Evolutionary conservation across 1,140 invertebrate genomes (phyloP).

Genomic region (Diplogasteroides magnus): DNA sequence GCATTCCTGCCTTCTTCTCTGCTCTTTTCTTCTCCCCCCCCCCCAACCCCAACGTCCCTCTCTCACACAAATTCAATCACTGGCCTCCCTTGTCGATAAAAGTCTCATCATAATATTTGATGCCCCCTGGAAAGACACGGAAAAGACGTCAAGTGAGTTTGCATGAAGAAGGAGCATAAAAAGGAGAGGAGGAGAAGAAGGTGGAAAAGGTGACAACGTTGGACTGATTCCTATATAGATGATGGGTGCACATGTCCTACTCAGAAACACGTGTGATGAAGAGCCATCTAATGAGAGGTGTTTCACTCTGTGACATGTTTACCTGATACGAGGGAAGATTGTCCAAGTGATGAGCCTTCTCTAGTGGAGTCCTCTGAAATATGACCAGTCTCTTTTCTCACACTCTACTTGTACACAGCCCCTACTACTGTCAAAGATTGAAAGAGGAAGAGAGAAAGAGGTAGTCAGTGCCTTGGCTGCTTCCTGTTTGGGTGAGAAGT

Average conservation of each 20-base stretch:
- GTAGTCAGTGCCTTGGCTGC: neutral
- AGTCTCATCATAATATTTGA: neutral
- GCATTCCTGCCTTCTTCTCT: conserved; percentile 7
- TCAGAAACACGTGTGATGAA: neutral
- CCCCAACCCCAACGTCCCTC: conserved; percentile 5
- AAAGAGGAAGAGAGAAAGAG: neutral
- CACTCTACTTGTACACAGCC: neutral
- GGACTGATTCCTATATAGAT: too few species aligned
- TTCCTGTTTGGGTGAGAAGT: neutral
- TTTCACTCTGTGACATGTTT: conserved; percentile 4
- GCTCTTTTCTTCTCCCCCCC: neutral
- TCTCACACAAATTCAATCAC: conserved; percentile 11
- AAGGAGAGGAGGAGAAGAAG: too few species aligned
- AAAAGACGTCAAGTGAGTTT: too few species aligned
- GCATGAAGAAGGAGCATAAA: too few species aligned
- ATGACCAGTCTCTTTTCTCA: conserved; percentile 16
- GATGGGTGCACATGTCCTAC: too few species aligned
- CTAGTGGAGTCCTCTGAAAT: conserved; percentile 53
- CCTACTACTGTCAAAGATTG: neutral
- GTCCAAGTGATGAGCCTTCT: conserved; percentile 53
- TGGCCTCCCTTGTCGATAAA: neutral
- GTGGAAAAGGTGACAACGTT: too few species aligned
- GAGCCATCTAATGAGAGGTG: neutral
- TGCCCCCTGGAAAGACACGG: too few species aligned
- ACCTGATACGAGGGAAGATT: conserved; percentile 54